A percentile compares a stretch with the other conserved stretches of the same genome.
These are phyloP conservation scores for Leptatherina wallacei DNA, from an alignment of 2,797 vertebrate genomes.

Conservation along the genomic window DNA sequence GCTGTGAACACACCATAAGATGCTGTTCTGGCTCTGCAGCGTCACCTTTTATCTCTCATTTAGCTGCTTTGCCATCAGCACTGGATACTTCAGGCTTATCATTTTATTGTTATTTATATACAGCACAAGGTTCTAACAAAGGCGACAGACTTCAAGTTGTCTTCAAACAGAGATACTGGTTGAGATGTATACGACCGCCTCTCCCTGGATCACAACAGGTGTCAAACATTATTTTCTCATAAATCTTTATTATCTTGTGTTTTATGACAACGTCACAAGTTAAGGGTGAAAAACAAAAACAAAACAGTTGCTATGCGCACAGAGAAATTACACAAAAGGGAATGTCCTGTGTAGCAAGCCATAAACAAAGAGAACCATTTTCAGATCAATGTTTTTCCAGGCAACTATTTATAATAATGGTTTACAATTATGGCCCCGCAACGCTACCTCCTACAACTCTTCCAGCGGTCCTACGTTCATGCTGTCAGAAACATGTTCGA, in stretches of 20 bases:
- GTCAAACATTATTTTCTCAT: conserved; percentile 21
- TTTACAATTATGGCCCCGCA: conserved; percentile 65
- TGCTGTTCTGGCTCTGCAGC: conserved; percentile 27
- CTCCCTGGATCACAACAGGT: conserved; percentile 4
- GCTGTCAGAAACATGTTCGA: conserved; percentile 48
- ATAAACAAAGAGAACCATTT: conserved; percentile 56
- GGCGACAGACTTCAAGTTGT: neutral
- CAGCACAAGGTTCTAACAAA: conserved; percentile 15
- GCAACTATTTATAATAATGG: conserved; percentile 59
- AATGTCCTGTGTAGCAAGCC: conserved; percentile 13
- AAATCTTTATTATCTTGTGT: conserved; percentile 15
- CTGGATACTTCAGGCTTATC: conserved; percentile 20
- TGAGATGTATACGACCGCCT: neutral
- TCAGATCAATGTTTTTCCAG: conserved; percentile 60
- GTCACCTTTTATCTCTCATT: conserved; percentile 34
- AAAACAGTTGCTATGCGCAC: conserved; percentile 3
- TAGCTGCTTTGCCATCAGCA: conserved; percentile 38
- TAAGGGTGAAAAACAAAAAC: neutral
- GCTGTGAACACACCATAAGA: conserved; percentile 37
- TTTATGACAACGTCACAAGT: conserved; percentile 35
- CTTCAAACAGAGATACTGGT: neutral
- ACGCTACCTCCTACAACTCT: conserved; percentile 52
- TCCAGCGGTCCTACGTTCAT: conserved; percentile 53
- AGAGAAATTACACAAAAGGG: conserved; percentile 24
- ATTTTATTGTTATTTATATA: conserved; percentile 20